These are phyloP conservation scores for Chironex yamaguchii DNA, from an alignment of 30 jellyfish, hydroid and myxozoan species.

Conservation along the genomic window DNA sequence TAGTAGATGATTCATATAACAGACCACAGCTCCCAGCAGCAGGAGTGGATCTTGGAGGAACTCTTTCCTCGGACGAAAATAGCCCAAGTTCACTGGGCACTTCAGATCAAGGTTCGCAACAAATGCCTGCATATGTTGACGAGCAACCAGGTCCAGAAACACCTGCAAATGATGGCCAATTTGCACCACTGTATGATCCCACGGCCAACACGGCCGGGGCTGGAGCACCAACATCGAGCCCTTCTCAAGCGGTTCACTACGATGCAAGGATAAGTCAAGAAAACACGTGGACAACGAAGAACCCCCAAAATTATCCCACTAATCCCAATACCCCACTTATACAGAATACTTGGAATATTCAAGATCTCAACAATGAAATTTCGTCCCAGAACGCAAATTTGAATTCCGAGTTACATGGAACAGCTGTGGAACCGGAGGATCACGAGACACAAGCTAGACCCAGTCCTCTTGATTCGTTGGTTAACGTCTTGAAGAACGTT, in stretches of 20 bases:
- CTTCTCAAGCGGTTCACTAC: not conserved
- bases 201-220: not conserved
- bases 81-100: not conserved
- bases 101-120: not conserved
- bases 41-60: too few species aligned
- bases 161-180: not conserved
- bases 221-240: not conserved
- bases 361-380: too few species aligned
- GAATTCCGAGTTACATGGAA: too few species aligned
- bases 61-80: too few species aligned
- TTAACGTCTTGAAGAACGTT: not conserved
- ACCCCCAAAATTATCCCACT: not conserved
- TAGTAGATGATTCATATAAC: not conserved
- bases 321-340: too few species aligned
- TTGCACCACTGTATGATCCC: not conserved
- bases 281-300: not conserved
- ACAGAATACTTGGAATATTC: too few species aligned
- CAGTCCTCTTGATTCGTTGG: not conserved
- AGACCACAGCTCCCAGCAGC: constrained; percentile 15
- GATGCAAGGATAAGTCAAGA: not conserved
- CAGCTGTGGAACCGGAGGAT: too few species aligned
- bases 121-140: not conserved
- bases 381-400: too few species aligned
- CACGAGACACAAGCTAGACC: not conserved
- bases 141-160: not conserved